Base-by-base conservation (phyloP, 2,888 invertebrate genomes). In the Xanthia togata region DNA sequence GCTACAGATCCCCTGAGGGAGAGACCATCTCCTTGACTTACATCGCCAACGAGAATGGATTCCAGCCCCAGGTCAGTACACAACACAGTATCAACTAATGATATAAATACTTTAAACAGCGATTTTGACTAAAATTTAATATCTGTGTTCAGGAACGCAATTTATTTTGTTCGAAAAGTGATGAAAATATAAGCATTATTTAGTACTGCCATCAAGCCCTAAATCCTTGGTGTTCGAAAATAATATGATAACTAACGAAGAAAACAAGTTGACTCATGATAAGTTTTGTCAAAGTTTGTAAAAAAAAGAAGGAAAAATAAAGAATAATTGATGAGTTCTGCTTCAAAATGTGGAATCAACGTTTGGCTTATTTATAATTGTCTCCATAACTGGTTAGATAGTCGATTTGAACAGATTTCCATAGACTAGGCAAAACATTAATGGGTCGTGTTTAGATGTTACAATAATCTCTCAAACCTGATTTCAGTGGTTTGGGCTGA, bases 31-130 rank as follows among this genome's bases (percentile, higher is more conserved):
- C 91, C 38, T 63, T 97, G 60, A 90, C 88, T 64, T 97, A 97
- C 93, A 89, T 95, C 20, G 97, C 97, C 79, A 96, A 97, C 90
- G 97, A 97, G 89, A 95, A 96, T 82, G 97, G 97, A 85, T 97
- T 93, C 92, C 96, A 95, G 75, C 88, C 93, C 55, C 72, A 87
- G 90, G 94, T 94, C 85, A 85, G 79, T 76, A 78, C 4, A 64
- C 23, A 35, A 35, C 26, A 62, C 23, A 63, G 1, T 17, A 78
- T 47, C 14, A n/a, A 59, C 35, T n/a, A 31, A 38, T 35, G 0
- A 75, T 20, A 14, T 0, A 35, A 53, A 35, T n/a, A 50, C 17
- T 17, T n/a, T 38, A 20, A 41, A 41, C 23, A 57, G 23, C 9
- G 2, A 47, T 38, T 23, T 26, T 0, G 47, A 17, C 12, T 23